phyloP scores from a whole-genome alignment of 2,888 invertebrate genomes.

The Caradrina kadenii region DNA sequence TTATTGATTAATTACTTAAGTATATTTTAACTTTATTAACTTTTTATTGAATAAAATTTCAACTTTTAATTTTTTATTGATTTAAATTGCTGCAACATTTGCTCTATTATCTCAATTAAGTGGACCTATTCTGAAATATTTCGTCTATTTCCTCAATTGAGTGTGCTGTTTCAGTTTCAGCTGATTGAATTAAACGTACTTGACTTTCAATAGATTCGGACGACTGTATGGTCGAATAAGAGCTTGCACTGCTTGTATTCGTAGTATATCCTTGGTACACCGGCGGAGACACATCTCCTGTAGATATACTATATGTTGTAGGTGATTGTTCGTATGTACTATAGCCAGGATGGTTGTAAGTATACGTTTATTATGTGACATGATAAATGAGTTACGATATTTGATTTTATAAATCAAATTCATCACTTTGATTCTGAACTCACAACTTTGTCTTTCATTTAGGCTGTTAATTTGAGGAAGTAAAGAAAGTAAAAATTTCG shows the following conservation, averaged over 20 bases:
- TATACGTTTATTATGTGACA: conserved; percentile 31
- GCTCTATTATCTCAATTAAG: conserved; percentile 22
- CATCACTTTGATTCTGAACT: conserved; percentile 58
- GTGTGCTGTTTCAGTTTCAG: conserved; percentile 49
- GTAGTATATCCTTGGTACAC: conserved; percentile 46
- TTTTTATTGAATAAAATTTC: conserved; percentile 1
- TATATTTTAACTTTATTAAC: neutral
- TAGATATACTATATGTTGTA: conserved; percentile 36
- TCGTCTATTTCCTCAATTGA: conserved; percentile 45
- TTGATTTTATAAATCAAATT: conserved; percentile 57
- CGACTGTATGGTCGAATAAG: conserved; percentile 50
- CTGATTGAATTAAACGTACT: conserved; percentile 33
- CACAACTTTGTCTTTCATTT: conserved; percentile 52
- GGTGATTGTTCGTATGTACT: conserved; percentile 42
- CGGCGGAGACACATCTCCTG: conserved; percentile 29
- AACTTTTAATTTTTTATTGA: neutral
- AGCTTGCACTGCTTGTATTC: conserved; percentile 45
- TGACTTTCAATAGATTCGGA: conserved; percentile 19
- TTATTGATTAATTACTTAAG: conserved; percentile 5
- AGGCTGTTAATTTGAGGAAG: conserved; percentile 16
- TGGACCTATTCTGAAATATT: conserved; percentile 40
- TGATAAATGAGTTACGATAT: conserved; percentile 41
- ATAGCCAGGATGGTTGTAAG: too few species aligned
- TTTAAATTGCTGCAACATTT: conserved; percentile 13
- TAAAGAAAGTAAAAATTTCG: too few species aligned